Evolutionary conservation across 2,113 vertebrate species (phyloP).

Genomic region (Ammodramus savannarum): DNA sequence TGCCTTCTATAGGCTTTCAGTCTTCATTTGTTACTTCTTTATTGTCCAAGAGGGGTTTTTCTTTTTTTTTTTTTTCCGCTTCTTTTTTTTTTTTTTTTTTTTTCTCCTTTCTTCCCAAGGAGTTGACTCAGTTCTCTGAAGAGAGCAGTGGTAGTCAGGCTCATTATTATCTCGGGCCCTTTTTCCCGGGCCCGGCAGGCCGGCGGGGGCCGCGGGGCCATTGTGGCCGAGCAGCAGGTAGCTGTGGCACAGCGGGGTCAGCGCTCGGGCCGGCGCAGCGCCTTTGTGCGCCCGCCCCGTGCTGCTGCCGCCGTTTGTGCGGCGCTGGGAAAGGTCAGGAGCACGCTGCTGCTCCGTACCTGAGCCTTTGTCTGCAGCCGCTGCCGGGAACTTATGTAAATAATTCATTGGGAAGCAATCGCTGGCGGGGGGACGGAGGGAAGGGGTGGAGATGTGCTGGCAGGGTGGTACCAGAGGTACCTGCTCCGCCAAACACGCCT

Average conservation of each 20-base stretch:
- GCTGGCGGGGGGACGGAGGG: background rate
- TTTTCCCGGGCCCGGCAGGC: conserved; percentile 73
- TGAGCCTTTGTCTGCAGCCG: conserved; percentile 69
- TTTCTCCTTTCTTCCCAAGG: conserved; percentile 56
- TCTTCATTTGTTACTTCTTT: conserved; percentile 87
- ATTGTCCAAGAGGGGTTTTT: conserved; percentile 78
- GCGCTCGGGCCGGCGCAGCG: conserved; percentile 52
- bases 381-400: conserved; percentile 44
- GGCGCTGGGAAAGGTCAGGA: conserved; percentile 83
- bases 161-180: conserved; percentile 82
- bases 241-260: conserved; percentile 77
- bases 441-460: background rate
- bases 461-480: background rate
- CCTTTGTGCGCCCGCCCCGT: conserved; percentile 70
- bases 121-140: conserved; percentile 77
- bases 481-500: accelerated
- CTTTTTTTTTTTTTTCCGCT: background rate
- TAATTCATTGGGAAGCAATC: conserved; percentile 40
- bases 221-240: conserved; percentile 94
- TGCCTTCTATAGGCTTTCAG: conserved; percentile 90
- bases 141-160: conserved; percentile 81
- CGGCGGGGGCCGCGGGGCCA: conserved; percentile 74
- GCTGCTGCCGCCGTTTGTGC: conserved; percentile 61
- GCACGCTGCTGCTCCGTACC: conserved; percentile 75
- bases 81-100: background rate